These are phyloP conservation scores for Gallinago jamesoni DNA, from an alignment of 2,113 vertebrate genomes.

Conservation along the genomic window DNA sequence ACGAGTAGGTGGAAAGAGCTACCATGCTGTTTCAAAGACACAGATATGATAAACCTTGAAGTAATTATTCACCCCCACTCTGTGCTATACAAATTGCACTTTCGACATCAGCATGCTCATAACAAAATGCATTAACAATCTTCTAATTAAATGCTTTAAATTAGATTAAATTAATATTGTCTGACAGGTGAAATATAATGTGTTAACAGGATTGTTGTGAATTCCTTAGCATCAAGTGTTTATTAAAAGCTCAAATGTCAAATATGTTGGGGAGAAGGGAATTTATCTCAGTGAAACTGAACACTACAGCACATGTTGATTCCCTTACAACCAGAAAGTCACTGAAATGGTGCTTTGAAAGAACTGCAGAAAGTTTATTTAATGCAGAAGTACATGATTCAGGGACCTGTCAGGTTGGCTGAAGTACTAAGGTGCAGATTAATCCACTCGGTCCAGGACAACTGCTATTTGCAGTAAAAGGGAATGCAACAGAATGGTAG, in stretches of 20 bases:
- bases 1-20: not conserved
- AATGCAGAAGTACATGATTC: not conserved
- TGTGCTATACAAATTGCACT: not conserved
- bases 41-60: not conserved
- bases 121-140: constrained; percentile 14
- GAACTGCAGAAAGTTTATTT: not conserved
- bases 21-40: constrained; percentile 1
- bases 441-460: not conserved
- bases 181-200: not conserved
- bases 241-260: constrained; percentile 14
- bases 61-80: not conserved
- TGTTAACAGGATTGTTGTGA: constrained; percentile 13
- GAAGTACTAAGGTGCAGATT: not conserved
- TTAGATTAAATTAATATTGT: constrained; percentile 11
- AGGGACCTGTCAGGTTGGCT: not conserved
- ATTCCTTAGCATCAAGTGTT: constrained; percentile 6
- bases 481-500: constrained; percentile 1
- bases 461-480: not conserved
- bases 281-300: not conserved
- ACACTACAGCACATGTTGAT: not conserved
- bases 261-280: not conserved
- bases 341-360: not conserved
- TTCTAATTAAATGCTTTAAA: constrained; percentile 59
- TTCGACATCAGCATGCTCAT: not conserved
- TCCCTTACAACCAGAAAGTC: not conserved